A percentile compares a stretch with the other conserved stretches of the same genome.
Evolutionary conservation across 2,888 invertebrate genomes (phyloP).

Genomic region (Cataglyphis rosenhaueri): DNA sequence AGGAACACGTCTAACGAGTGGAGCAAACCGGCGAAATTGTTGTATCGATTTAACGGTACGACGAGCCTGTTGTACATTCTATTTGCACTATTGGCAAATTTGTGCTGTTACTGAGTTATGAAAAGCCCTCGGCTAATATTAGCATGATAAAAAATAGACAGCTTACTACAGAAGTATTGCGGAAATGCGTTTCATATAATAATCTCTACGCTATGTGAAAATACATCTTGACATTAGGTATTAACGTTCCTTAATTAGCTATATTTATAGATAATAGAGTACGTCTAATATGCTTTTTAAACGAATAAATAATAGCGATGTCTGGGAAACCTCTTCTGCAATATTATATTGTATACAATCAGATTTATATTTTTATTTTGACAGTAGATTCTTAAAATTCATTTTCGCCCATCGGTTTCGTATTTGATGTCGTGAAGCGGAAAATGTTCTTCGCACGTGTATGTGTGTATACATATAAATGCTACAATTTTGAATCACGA

Average conservation of each 20-base stretch:
- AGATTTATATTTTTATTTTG: constrained; percentile 48
- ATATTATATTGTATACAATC: constrained; percentile 11
- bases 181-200: not conserved
- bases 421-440: constrained; percentile 33
- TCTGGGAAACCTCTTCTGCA: not conserved
- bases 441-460: constrained; percentile 14
- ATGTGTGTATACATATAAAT: constrained; percentile 12
- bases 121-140: constrained; percentile 21
- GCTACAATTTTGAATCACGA: constrained; percentile 3
- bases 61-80: constrained; percentile 55
- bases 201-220: not conserved
- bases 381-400: constrained; percentile 44
- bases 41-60: constrained; percentile 55
- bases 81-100: constrained; percentile 51
- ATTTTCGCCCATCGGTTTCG: constrained; percentile 42
- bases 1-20: constrained; percentile 69
- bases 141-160: constrained; percentile 25
- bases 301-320: constrained; percentile 1
- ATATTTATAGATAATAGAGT: not conserved
- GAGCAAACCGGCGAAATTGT: constrained; percentile 55
- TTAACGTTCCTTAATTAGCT: constrained; percentile 15
- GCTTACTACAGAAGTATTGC: not conserved
- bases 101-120: constrained; percentile 42
- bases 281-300: not conserved
- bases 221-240: not conserved